These are phyloP conservation scores for Iselma pallidipennis DNA, from an alignment of 2,888 invertebrate genomes.

Conservation along the genomic window DNA sequence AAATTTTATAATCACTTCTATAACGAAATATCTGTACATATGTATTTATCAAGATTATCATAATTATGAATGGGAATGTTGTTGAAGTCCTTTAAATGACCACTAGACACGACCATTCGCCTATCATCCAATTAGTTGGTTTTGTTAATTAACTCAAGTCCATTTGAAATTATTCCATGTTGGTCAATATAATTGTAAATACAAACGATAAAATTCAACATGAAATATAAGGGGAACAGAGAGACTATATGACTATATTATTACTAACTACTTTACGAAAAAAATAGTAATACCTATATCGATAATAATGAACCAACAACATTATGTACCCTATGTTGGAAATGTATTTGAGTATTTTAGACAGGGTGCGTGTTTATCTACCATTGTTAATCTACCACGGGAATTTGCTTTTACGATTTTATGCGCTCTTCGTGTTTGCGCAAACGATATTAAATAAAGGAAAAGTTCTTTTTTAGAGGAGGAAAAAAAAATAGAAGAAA, in stretches of 20 bases:
- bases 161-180: constrained; percentile 12
- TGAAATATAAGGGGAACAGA: constrained; percentile 1
- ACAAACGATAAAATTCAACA: constrained; percentile 14
- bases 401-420: not conserved
- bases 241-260: too few relatives aligned
- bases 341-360: too few relatives aligned
- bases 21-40: too few relatives aligned
- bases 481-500: too few relatives aligned
- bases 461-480: too few relatives aligned
- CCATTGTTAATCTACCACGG: constrained; percentile 1
- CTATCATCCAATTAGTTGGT: constrained; percentile 20
- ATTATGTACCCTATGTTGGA: not conserved
- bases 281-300: too few relatives aligned
- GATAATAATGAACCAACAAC: too few relatives aligned
- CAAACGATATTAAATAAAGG: too few relatives aligned
- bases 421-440: too few relatives aligned
- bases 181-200: constrained; percentile 16
- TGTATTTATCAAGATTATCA: not conserved
- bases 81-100: constrained; percentile 4
- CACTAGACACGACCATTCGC: constrained; percentile 11
- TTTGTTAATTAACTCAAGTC: constrained; percentile 17
- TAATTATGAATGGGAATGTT: not conserved
- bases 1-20: not conserved
- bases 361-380: constrained; percentile 14
- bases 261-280: too few relatives aligned